These are phyloP conservation scores for Drosophila kepulauana DNA, from an alignment of 1,140 invertebrate species.

Conservation along the genomic window DNA sequence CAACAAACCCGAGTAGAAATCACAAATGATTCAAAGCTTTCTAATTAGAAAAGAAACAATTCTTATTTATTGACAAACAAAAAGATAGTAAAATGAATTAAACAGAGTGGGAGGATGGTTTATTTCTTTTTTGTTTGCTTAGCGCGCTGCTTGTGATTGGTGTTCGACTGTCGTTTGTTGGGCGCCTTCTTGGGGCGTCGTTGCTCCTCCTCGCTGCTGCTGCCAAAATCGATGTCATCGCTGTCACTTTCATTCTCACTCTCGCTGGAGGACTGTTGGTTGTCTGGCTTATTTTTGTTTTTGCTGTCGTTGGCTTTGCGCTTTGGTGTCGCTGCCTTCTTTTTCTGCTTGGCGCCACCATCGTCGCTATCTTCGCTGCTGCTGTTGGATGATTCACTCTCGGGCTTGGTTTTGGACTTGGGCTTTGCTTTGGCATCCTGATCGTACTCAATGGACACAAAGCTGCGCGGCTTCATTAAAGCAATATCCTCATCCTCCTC, in stretches of 20 bases:
- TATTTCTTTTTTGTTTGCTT: slow-evolving; percentile 39
- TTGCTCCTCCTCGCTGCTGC: slow-evolving; percentile 27
- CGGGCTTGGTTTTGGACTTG: not conserved
- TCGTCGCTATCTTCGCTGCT: slow-evolving; percentile 7
- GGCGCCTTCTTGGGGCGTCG: slow-evolving; percentile 3
- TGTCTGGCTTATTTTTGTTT: not conserved
- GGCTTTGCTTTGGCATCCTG: slow-evolving; percentile 18
- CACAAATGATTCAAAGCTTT: no score
- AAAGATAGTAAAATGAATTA: not conserved
- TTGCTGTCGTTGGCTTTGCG: slow-evolving; percentile 25
- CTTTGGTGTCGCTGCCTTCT: slow-evolving; percentile 1
- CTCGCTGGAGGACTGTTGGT: not conserved
- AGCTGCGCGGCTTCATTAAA: slow-evolving; percentile 30
- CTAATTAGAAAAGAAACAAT: no score
- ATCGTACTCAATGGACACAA: slow-evolving; percentile 66
- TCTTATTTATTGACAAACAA: not conserved
- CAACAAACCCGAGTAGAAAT: no score
- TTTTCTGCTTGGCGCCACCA: slow-evolving; percentile 7
- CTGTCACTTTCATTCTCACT: slow-evolving; percentile 27
- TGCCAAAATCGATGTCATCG: slow-evolving; percentile 30
- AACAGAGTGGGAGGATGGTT: not conserved
- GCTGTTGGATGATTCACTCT: slow-evolving; percentile 3
- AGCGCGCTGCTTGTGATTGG: slow-evolving; percentile 17
- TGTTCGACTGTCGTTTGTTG: slow-evolving; percentile 13
- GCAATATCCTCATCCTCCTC: not conserved